Base-by-base conservation (phyloP, 1,140 invertebrate species). In the Physella acuta region DNA sequence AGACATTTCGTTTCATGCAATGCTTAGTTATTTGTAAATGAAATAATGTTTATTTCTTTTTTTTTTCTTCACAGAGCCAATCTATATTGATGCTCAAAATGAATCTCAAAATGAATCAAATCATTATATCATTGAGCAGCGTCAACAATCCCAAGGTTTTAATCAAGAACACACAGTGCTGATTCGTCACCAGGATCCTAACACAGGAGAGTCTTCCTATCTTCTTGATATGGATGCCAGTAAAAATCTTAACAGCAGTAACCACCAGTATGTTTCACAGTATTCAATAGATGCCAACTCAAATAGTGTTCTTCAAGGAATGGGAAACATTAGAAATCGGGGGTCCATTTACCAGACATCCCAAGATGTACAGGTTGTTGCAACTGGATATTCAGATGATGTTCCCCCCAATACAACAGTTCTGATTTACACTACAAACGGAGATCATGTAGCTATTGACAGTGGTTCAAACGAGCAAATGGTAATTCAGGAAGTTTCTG, bases 191-290 rank as follows among this genome's bases (percentile, higher is more conserved):
- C 37, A 49, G 37, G 63, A 65, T 34, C 63, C 63, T 26, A 26
- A 55, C 1, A 65, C 63, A 28, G 63, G 63, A 24, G 63, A 65
- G 37, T 1, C 49, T 30, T 65, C 63, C 30, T 52, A 33, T 24
- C 63, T 65, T 20, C 63, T 65, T 34, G 63, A 65, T 33, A 65
- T 65, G 63, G 63, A 65, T 55, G 63, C 49, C 33, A 55, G 63
- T 16, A 65, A 55, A 33, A 55, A 24, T 16, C 5, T 16, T 11
- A 24, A 51, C 31, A 33, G 24, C 26, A 24, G n/a, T 49, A 39
- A 49, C 24, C 30, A 63, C 16, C 61, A 63, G 26, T 51, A 44
- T 33, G 8, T 63, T 36, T 24, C 20, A 39, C 61, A 63, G 3
- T 49, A 24, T 51, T 63, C 37, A 44, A 3, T 36, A 31, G n/a